Conservation (phyloP, 2,888 invertebrate genomes). For the Anthrax anthrax region DNA sequence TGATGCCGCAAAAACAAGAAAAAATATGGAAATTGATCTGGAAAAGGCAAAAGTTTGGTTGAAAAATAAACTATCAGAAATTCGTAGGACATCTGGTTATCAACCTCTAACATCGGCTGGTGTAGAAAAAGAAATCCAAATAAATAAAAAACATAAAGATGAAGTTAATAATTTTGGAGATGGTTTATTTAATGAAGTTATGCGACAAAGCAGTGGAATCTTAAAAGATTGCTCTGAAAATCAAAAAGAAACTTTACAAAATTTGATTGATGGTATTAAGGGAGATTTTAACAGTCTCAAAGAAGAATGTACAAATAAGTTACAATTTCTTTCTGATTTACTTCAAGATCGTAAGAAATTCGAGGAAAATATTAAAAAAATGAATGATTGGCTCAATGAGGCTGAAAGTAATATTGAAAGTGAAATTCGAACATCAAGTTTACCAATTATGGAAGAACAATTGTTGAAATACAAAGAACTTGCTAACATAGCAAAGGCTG, state of each 20-base stretch:
- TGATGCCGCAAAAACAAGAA: constrained; percentile 55
- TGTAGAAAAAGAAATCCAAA: constrained; percentile 67
- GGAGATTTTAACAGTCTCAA: constrained; percentile 58
- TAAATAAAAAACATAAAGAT: constrained; percentile 57
- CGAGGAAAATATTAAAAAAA: constrained; percentile 65
- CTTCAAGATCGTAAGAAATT: constrained; percentile 65
- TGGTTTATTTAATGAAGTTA: constrained; percentile 55
- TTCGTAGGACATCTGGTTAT: constrained; percentile 56
- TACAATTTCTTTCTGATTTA: constrained; percentile 54
- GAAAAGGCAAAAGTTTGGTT: constrained; percentile 72
- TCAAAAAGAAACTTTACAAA: constrained; percentile 50
- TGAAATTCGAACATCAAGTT: constrained; percentile 63
- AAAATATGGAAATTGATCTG: constrained; percentile 61
- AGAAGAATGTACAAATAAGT: constrained; percentile 57
- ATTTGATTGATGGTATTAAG: constrained; percentile 50
- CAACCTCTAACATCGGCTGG: constrained; percentile 65
- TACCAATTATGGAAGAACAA: constrained; percentile 76
- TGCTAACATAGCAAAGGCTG: constrained; percentile 55
- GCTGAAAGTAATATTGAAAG: constrained; percentile 74
- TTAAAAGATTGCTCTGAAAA: constrained; percentile 68
- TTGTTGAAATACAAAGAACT: constrained; percentile 71
- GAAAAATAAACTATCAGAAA: constrained; percentile 57
- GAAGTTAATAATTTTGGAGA: constrained; percentile 68
- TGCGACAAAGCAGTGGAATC: constrained; percentile 61
- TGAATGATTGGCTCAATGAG: constrained; percentile 80